Base-by-base conservation (phyloP, 2,113 vertebrate genomes). In the Rhinopomastus cyanomelas region DNA sequence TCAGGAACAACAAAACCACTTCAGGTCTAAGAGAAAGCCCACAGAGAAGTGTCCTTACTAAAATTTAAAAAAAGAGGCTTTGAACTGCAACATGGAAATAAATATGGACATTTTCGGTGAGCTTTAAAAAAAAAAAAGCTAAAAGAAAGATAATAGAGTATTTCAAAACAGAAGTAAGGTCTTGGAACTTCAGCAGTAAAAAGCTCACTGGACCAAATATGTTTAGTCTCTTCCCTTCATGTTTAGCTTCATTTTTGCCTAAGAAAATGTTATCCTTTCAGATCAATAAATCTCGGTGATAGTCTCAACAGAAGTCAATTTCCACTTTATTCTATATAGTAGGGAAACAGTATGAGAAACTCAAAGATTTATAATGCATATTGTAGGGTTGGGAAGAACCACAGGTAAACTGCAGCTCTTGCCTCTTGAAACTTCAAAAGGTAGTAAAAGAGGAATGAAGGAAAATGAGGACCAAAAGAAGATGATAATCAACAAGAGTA, bases 71-170 rank as follows among this genome's bases (percentile, higher is more conserved):
- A 93, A 56, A 94, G 82, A 90, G 23, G 34, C 91, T 96, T 94
- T 95, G 94, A 95, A 93, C 89, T 96, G 60, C 76, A 89, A 78
- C 88, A 76, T 85, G 81, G 95, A 94, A 94, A 93, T 90, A 96
- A 93, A 90, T 75, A 79, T 0, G 3, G 68, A 51, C 69, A 73
- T 91, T 94, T 94, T 90, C 72, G 72, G 39, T 57, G 59, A 83
- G 32, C 55, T 86, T 3, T 34, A 44, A 42, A 62, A 37, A 39
- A 30, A 34, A 86, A 64, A 66, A 53, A 52, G 21, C 17, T 30
- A 85, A 85, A 71, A 76, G 36, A 93, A 85, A 93, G 80, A 72
- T 79, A 93, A 90, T 85, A 91, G 68, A 48, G 92, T 94, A 88
- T 93, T 90, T 60, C 46, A 56, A 90, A 92, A 79, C 1, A 5